Evolutionary conservation across 2,113 vertebrate genomes (phyloP), one percentile per base, ranked within the genome.

Genomic region (Beaufortia kweichowensis): DNA sequence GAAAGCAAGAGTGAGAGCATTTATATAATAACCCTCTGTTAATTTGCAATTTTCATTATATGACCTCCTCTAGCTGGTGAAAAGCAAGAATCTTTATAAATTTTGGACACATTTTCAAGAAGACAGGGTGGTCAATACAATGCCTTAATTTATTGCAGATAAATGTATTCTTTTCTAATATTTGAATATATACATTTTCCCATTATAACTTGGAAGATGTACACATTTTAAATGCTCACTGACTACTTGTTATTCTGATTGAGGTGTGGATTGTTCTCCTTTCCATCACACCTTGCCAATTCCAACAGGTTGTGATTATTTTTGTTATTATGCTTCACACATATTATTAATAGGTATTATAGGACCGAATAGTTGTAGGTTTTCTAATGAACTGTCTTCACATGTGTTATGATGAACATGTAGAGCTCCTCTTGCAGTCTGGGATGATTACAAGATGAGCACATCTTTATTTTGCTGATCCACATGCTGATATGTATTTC

Each of bases 401-500:
- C 12, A 31, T 76, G 64, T 59, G 75, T 24, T 23, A 68, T 48
- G 53, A 60, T 59, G 63, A 28, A 14, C 23, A 23, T 46, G 19
- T 57, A 8, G 24, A 43, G 29, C 17, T 5, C 62, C 15, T 65
- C 50, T 59, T 65, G 23, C 63, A 68, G 9, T 31, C 19, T 3
- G 39, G 14, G 17, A 66, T 28, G 33, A 46, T 31, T 77, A 31
- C 53, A 28, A 59, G 35, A 77, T 68, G 75, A 68, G n/a, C 29
- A 31, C 41, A 55, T 48, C 21, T 55, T 17, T 56, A 3, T 77
- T 56, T 77, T 61, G 9, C 76, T 60, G 28, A 62, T 33, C n/a
- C 56, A 21, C 41, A 78, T 62, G 55, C 2, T 72, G 28, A 62
- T 77, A 23, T 77, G 41, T 26, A 15, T 35, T 19, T 53, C 66